Evolutionary conservation across 2,113 vertebrate species (phyloP), one percentile per base, ranked within the genome.

Genomic region (Amphiprion percula): DNA sequence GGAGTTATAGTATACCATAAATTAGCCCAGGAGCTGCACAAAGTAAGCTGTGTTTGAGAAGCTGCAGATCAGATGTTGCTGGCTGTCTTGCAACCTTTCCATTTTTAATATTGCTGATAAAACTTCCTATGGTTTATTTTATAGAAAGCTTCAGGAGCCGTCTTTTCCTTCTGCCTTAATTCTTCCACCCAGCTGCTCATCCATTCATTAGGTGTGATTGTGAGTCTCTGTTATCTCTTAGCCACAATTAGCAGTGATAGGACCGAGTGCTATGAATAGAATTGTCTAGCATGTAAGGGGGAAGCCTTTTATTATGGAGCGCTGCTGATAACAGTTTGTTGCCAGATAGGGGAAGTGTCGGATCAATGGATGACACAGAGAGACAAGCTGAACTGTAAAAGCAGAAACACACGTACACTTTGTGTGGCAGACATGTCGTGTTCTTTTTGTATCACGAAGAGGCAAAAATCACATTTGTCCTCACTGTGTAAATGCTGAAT

Each of bases 291-390:
- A 50, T 58, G n/a, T 59, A 16, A n/a, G 28, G 59, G 30, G 6
- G 19, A 49, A 59, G 53, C 12, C n/a, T 44, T 83, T 67, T 82
- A 77, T 89, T 83, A 80, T 62, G 39, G 33, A 62, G 65, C 46
- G 2, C 55, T 44, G 47, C 10, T 78, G 87, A 88, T 82, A 77
- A 52, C 58, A 15, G 44, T 28, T 15, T 33, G 44, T 30, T 47
- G 52, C 33, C 69, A 58, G 58, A 84, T 71, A 61, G 24, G 8
- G 37, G 44, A 72, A 39, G 62, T 79, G 85, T 60, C 63, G 33
- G 66, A 70, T 68, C 16, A 21, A 15, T 77, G 77, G 49, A 66
- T 53, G 74, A 56, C 47, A 50, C 26, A 28, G 14, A 66, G 47
- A 75, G 17, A 64, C 26, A 41, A 11, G 19, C 41, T 54, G n/a